Base-by-base conservation (phyloP, 2,113 vertebrate species). In the Tautogolabrus adspersus region DNA sequence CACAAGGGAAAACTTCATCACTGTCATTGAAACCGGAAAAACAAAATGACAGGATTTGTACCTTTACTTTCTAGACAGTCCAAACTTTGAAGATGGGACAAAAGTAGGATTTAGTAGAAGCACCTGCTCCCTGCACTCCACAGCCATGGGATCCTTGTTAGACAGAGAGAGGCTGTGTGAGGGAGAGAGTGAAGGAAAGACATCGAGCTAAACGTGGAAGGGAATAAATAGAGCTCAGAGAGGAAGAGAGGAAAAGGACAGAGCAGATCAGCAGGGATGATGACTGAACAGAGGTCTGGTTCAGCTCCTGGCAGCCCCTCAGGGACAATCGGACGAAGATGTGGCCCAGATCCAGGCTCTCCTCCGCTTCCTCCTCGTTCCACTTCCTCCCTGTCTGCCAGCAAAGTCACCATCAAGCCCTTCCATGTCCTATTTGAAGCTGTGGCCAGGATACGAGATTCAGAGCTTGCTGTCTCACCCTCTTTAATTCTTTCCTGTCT, bases 221-320 rank as follows among this genome's bases (percentile, higher is more conserved):
- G 8, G 61, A 23, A 30, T 12, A 58, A 55, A 49, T 10, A 21
- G 67, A 77, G n/a, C 44, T 51, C 26, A 37, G 54, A 30, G 10
- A 3, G 34, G 8, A 7, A 46, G 18, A 44, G 18, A 37, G 21
- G 42, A 56, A 26, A 44, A 68, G 82, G 30, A 3, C 49, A 60
- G 85, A 55, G 75, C 42, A 59, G 66, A 82, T 77, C 85, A 82
- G 77, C 75, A 19, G 65, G 44, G 58, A 72, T 18, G 60, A 44
- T 8, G 65, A 26, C 49, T 68, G 66, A 88, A 90, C 73, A 81
- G 84, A 84, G 71, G 65, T 67, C 83, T 78, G 66, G 13, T 85
- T 87, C 84, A 82, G 81, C 61, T 68, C 2, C 73, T 82, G 82
- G 77, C 75, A 67, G 64, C 75, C 78, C 73, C 65, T 66, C 52